Percentiles rank a stretch among this genome's conserved stretches.
Evolutionary conservation across 2,888 invertebrate species (phyloP).

Genomic region (Atethmia centrago): DNA sequence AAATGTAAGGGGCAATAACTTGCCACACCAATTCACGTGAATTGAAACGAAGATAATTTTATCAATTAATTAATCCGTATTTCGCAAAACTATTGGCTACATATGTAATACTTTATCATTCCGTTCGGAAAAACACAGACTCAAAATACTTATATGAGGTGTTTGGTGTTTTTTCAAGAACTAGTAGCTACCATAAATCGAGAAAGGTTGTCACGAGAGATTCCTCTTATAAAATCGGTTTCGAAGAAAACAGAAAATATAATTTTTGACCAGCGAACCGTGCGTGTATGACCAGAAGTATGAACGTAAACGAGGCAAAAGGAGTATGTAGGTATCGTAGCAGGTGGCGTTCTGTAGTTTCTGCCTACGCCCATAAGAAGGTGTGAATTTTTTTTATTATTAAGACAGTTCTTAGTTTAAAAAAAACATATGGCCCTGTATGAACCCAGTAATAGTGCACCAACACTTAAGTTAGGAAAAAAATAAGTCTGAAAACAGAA

Average conservation of each 20-base stretch:
- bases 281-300: neutral
- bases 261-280: neutral
- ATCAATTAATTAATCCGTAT: neutral
- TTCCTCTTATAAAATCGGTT: neutral
- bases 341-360: neutral
- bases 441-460: neutral
- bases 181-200: neutral
- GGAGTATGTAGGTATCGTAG: neutral
- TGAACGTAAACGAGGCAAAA: neutral
- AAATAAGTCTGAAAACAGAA: conserved; percentile 21
- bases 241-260: neutral
- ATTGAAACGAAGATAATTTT: neutral
- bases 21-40: no score
- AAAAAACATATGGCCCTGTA: neutral
- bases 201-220: neutral
- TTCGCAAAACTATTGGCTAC: neutral
- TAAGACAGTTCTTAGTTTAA: neutral
- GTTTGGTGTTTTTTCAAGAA: no score
- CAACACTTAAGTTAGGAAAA: neutral
- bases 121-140: no score
- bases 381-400: no score
- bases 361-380: neutral
- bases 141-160: no score
- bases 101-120: neutral
- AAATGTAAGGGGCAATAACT: no score